These are phyloP conservation scores for Aspidiotus destructor DNA, from an alignment of 2,888 invertebrate genomes.

Conservation along the genomic window DNA sequence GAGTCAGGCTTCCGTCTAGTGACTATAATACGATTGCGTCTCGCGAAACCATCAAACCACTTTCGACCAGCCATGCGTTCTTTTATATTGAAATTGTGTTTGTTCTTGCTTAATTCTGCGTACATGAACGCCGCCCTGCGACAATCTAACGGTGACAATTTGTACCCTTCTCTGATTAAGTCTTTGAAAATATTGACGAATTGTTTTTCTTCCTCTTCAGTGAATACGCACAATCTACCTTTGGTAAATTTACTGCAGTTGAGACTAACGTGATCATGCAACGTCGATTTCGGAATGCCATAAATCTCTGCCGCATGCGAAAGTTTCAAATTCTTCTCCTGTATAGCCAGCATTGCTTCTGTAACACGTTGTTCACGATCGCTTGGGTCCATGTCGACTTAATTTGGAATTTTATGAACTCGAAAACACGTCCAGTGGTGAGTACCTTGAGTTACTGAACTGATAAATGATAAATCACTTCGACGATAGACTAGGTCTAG, in stretches of 20 bases:
- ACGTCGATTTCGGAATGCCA: slow-evolving; percentile 1
- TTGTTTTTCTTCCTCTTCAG: not conserved
- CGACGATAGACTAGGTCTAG: too few relatives aligned
- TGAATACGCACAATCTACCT: slow-evolving; percentile 4
- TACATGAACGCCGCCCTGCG: slow-evolving; percentile 8
- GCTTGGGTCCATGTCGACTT: not conserved
- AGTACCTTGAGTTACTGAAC: too few relatives aligned
- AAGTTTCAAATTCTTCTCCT: not conserved
- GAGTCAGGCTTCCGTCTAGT: not conserved
- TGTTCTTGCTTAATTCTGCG: not conserved
- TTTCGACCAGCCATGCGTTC: slow-evolving; percentile 12
- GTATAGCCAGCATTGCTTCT: not conserved
- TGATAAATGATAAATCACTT: too few relatives aligned
- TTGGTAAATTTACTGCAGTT: slow-evolving; percentile 8
- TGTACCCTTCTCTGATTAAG: not conserved
- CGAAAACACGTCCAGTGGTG: too few relatives aligned
- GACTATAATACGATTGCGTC: slow-evolving; percentile 1
- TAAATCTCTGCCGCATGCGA: not conserved
- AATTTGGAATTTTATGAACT: too few relatives aligned
- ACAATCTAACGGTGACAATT: not conserved
- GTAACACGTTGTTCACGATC: not conserved
- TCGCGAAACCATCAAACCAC: slow-evolving; percentile 11
- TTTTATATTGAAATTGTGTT: too few relatives aligned
- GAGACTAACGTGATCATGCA: slow-evolving; percentile 8
- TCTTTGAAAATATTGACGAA: slow-evolving; percentile 1